These are phyloP conservation scores for Drosophila sechellia DNA, from an alignment of 1,140 invertebrate genomes.

Conservation along the genomic window DNA sequence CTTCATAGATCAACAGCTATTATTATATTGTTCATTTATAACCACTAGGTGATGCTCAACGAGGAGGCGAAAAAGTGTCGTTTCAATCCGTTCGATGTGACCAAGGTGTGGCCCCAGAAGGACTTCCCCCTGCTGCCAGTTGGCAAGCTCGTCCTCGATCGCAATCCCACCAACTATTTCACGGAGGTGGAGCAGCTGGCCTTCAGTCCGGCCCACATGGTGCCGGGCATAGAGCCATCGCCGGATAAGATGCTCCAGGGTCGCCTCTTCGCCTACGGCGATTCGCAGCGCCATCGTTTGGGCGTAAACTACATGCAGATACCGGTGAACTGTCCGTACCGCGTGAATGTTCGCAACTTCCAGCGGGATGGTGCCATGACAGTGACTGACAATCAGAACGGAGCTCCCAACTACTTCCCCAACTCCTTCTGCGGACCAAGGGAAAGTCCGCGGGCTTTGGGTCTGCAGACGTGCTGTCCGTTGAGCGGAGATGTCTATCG, in stretches of 20 bases:
- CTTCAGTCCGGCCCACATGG: slow-evolving; percentile 93
- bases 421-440: slow-evolving; percentile 93
- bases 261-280: slow-evolving; percentile 93
- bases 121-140: slow-evolving; percentile 94
- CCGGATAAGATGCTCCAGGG: slow-evolving; percentile 96
- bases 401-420: slow-evolving; percentile 94
- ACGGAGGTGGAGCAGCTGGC: slow-evolving; percentile 95
- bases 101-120: slow-evolving; percentile 94
- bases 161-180: slow-evolving; percentile 94
- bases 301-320: slow-evolving; percentile 95
- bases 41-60: slow-evolving; percentile 88
- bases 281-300: slow-evolving; percentile 94
- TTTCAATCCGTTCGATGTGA: slow-evolving; percentile 94
- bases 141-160: slow-evolving; percentile 92
- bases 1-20: too few species aligned
- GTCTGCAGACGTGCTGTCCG: slow-evolving; percentile 68
- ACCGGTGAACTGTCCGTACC: slow-evolving; percentile 93
- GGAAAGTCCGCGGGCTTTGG: slow-evolving; percentile 63
- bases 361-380: slow-evolving; percentile 92
- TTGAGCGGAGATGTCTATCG: slow-evolving; percentile 88
- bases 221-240: slow-evolving; percentile 93
- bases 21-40: background rate
- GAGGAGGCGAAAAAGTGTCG: slow-evolving; percentile 87
- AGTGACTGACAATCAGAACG: slow-evolving; percentile 86
- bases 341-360: slow-evolving; percentile 87